Percentiles rank a stretch among this genome's conserved stretches.
phyloP scores from a whole-genome alignment of 2,113 vertebrate species.

The Nestor notabilis region DNA sequence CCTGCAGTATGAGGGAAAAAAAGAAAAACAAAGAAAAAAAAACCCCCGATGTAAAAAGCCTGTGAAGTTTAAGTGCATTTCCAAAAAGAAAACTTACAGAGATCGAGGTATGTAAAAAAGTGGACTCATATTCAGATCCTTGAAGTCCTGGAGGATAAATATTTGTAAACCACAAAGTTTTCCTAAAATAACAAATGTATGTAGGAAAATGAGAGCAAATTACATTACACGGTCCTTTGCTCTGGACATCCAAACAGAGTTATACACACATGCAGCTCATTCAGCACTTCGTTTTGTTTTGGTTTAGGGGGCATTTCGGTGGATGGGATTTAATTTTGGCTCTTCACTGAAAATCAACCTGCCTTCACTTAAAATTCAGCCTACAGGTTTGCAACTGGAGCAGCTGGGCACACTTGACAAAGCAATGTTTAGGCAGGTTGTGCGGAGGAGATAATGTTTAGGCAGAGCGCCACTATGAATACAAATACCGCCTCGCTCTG shows the following conservation, averaged over 20 bases:
- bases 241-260: neutral
- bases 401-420: neutral
- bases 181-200: neutral
- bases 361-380: neutral
- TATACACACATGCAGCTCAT: neutral
- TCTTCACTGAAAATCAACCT: no score
- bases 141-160: neutral
- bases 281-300: neutral
- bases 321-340: neutral
- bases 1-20: constrained; percentile 48
- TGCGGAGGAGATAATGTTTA: neutral
- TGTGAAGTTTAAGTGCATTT: neutral
- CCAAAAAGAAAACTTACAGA: neutral
- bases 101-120: neutral
- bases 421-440: neutral
- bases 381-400: neutral
- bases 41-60: neutral
- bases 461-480: neutral
- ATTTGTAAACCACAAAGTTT: neutral
- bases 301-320: neutral
- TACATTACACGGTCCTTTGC: neutral
- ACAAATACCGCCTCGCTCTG: neutral
- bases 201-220: neutral
- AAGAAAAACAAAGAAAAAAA: neutral
- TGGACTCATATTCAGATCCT: neutral